Evolutionary conservation across 1,140 invertebrate genomes (phyloP), one percentile per base, ranked within the genome.

Genomic region (Orussus abietinus): DNA sequence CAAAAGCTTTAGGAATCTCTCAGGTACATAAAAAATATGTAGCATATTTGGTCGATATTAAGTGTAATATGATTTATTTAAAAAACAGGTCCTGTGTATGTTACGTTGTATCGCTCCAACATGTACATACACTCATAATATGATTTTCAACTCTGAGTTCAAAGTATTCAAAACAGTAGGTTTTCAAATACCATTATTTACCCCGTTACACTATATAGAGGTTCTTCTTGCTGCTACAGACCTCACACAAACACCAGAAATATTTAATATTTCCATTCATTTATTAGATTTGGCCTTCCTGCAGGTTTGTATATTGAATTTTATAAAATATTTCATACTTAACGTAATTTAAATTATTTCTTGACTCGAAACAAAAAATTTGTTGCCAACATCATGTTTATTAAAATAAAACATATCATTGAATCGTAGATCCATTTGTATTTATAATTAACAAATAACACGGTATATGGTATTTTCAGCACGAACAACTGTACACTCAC

Each of bases 281-380:
- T 31, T 69, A 14, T 49, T 66, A 26, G 63, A 69, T 38, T 33
- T 61, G 20, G 38, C 59, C 20, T 69, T 61, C 42, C 21, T 69
- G 4, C 51, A 57, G 55, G 66, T 67, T n/a, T n/a, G n/a, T n/a
- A n/a, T n/a, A n/a, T n/a, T n/a, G n/a, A n/a, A n/a, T n/a, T n/a
- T n/a, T n/a, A n/a, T n/a, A n/a, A n/a, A n/a, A n/a, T n/a, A n/a
- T n/a, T n/a, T n/a, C n/a, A n/a, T n/a, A n/a, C n/a, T n/a, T n/a
- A n/a, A n/a, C n/a, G 47, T 7, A 25, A 25, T 36, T 21, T 20
- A 15, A 38, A 7, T 35, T 40, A 12, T 44, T 9, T 13, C 22
- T 5, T 32, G 38, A 7, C 26, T 40, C 1, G 21, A 28, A 11
- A 40, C 18, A 10, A 3, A 38, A n/a, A 26, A 38, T 9, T 49